Percentiles rank a stretch among this genome's conserved stretches.
These are phyloP conservation scores for Ptilonorhynchus violaceus DNA, from an alignment of 2,113 vertebrate genomes.

Conservation along the genomic window DNA sequence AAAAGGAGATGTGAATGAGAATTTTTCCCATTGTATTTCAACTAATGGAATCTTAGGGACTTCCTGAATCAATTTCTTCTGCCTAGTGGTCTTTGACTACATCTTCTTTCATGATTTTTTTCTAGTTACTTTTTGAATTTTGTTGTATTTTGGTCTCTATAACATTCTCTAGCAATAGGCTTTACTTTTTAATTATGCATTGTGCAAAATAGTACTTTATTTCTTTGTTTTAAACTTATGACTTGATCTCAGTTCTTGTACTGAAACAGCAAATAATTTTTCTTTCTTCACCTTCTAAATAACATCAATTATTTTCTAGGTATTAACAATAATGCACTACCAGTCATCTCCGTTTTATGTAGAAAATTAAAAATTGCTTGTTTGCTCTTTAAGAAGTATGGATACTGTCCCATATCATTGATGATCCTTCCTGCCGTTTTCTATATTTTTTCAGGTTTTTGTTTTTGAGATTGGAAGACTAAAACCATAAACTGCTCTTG, in stretches of 20 bases:
- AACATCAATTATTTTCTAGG: not conserved
- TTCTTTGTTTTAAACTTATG: not conserved
- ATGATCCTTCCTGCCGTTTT: not conserved
- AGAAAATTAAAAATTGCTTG: not conserved
- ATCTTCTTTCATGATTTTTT: not conserved
- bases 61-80: not conserved
- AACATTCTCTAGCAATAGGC: not conserved
- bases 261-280: not conserved
- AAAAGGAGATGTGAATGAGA: not conserved
- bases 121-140: not conserved
- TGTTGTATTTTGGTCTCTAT: not conserved
- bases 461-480: not conserved
- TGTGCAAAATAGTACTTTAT: not conserved
- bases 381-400: not conserved
- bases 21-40: not conserved
- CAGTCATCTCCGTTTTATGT: not conserved
- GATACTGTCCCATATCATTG: not conserved
- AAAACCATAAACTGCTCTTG: not conserved
- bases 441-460: not conserved
- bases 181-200: not conserved
- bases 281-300: not conserved
- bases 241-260: not conserved
- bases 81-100: not conserved
- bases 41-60: not conserved
- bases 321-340: not conserved